Evolutionary conservation across 1,140 invertebrate species (phyloP).

Genomic region (Antheraea pernyi): DNA sequence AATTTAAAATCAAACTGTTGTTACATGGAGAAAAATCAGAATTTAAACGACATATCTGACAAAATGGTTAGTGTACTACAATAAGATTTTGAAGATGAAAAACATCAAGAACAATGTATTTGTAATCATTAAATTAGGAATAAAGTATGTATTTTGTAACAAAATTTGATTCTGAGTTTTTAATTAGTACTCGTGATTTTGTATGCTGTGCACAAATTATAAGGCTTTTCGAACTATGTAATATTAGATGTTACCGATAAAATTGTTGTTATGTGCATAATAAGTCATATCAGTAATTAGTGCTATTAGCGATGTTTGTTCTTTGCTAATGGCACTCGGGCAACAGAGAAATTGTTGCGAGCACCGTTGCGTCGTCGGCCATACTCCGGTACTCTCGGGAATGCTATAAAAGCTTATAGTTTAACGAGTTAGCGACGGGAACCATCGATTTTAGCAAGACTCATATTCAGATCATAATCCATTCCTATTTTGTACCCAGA

Average conservation of each 20-base stretch:
- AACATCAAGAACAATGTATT: conserved; percentile 76
- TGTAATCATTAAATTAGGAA: conserved; percentile 68
- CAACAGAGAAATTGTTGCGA: not conserved
- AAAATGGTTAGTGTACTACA: conserved; percentile 79
- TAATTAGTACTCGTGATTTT: conserved; percentile 45
- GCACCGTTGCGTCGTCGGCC: not conserved
- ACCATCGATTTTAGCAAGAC: not conserved
- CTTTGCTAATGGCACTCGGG: conserved; percentile 2
- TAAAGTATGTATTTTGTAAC: conserved; percentile 76
- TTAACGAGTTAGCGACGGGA: not conserved
- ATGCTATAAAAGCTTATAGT: not conserved
- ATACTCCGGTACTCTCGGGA: not conserved
- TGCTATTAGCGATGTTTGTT: not conserved
- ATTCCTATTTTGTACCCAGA: not conserved
- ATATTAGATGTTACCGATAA: conserved; percentile 44
- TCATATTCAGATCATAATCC: not conserved
- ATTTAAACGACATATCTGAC: conserved; percentile 79
- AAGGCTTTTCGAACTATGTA: conserved; percentile 48
- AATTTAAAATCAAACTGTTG: conserved; percentile 68
- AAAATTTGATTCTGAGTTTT: conserved; percentile 70
- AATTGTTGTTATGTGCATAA: conserved; percentile 70
- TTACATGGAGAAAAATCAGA: conserved; percentile 76
- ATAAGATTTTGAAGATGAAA: conserved; percentile 64
- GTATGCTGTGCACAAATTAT: conserved; percentile 73
- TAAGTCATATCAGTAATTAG: conserved; percentile 52